Evolutionary conservation across 1,140 invertebrate genomes (phyloP), one percentile per base, ranked within the genome.

Genomic region (Helicoverpa armigera): DNA sequence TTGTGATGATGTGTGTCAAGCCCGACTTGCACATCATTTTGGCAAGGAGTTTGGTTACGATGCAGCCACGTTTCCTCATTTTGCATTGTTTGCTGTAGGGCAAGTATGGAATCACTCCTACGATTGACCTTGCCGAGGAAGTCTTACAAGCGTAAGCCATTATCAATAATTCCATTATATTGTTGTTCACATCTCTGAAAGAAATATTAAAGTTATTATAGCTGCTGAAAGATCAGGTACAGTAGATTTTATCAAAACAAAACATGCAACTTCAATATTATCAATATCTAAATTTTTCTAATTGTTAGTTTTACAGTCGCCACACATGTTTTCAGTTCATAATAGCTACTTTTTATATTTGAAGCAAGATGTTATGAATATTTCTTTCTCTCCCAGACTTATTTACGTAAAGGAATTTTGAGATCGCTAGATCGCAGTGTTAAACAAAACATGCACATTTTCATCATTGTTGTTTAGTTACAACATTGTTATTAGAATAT

Each of bases 61-160:
- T 99, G 87, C 98, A 99, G 0, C 99, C 99, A 61, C 99, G 96
- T 95, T 99, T 99, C 84, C 99, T 97, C 99, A 99, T 99, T 96
- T 99, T 99, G 94, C 99, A 99, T 92, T 99, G 99, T 92, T 99
- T 99, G 85, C 98, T 99, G 95, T 99, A 99, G 14, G 99, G 99
- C 84, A 99, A 95, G 93, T 99, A 99, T 2, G 99, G 99, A 94
- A 99, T 98, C 4, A 99, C 99, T 9, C 99, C 99, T 61, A 99
- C 98, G 89, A 99, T 99, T 67, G 98, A 99, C 80, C 98, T 97
- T 7, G 99, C 99, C 67, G 98, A 99, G 3, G 99, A 99, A 5
- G 99, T 99, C 95, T 99, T 99, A 94, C 99, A 99, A 53, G 99
- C 99, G 95, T 99, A 99, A 10, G 99, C 98, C 97, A 99, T 98